Conservation (phyloP, 2,888 invertebrate species). For the Macropis europaea region DNA sequence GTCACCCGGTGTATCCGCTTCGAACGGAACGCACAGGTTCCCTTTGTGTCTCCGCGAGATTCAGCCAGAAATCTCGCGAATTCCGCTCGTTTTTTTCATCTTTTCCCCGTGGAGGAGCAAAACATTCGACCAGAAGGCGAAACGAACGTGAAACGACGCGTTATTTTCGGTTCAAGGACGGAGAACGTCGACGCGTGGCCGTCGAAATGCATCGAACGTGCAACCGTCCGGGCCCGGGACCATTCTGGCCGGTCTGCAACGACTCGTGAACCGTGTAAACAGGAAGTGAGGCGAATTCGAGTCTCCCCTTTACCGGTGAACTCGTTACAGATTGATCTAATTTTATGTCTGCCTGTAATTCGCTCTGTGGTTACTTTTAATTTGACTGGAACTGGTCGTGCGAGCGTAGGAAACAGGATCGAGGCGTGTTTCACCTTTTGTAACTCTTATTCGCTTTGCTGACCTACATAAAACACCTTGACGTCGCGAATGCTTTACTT, state of each 20-base stretch:
- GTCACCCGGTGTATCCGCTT: conserved; percentile 68
- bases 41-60: conserved; percentile 26
- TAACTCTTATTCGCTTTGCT: conserved; percentile 34
- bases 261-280: background rate
- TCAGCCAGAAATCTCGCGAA: conserved; percentile 27
- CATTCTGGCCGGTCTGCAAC: conserved; percentile 2
- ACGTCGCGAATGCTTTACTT: background rate
- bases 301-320: background rate
- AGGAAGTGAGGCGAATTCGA: conserved; percentile 25
- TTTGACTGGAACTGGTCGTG: conserved; percentile 19
- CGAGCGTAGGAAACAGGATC: conserved; percentile 13
- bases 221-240: no score
- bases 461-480: conserved; percentile 41
- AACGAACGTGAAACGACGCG: background rate
- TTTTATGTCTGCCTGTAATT: background rate
- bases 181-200: background rate
- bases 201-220: background rate
- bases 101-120: background rate
- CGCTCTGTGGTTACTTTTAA: background rate
- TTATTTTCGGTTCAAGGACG: conserved; percentile 16
- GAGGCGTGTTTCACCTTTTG: conserved; percentile 33
- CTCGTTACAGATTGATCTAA: background rate
- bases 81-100: conserved; percentile 1
- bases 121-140: background rate
- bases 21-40: conserved; percentile 38